These are phyloP conservation scores for Ashinkailepas kermadecensis DNA, from an alignment of 2,888 invertebrate genomes.

Conservation along the genomic window DNA sequence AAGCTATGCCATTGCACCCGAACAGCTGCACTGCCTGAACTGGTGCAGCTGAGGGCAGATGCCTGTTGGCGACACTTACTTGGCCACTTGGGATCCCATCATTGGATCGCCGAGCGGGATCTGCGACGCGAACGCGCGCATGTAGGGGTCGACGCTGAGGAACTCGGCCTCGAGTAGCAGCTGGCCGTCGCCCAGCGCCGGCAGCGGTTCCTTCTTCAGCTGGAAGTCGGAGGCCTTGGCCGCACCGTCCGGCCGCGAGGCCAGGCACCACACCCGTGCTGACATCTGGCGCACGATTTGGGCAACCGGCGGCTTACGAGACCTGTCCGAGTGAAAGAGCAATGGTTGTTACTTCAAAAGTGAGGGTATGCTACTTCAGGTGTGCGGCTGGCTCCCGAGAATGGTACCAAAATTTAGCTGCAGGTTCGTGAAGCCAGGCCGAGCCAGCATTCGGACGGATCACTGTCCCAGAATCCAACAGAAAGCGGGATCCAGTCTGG, in stretches of 20 bases:
- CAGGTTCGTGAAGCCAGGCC: no score
- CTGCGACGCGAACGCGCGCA: slow-evolving; percentile 16
- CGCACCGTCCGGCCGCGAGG: neutral
- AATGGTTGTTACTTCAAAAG: no score
- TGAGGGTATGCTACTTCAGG: no score
- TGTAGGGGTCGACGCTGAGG: slow-evolving; percentile 22
- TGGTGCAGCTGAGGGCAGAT: no score
- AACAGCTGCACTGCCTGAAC: no score
- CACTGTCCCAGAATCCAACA: no score
- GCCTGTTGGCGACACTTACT: neutral
- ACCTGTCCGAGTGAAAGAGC: no score
- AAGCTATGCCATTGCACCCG: no score
- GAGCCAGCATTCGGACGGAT: no score
- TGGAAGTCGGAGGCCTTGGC: slow-evolving; percentile 14
- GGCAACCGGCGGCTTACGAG: neutral
- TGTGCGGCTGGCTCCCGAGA: no score
- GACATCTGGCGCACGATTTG: neutral
- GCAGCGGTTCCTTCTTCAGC: neutral
- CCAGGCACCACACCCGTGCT: slow-evolving; percentile 6
- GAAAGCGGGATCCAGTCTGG: no score
- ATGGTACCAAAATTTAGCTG: no score
- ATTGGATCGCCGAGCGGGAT: neutral
- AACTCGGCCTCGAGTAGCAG: slow-evolving; percentile 12
- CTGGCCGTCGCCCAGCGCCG: neutral
- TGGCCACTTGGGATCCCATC: slow-evolving; percentile 8